A percentile compares a stretch with the other conserved stretches of the same genome.
Evolutionary conservation across 2,113 vertebrate genomes (phyloP).

Genomic region (Osmerus eperlanus): DNA sequence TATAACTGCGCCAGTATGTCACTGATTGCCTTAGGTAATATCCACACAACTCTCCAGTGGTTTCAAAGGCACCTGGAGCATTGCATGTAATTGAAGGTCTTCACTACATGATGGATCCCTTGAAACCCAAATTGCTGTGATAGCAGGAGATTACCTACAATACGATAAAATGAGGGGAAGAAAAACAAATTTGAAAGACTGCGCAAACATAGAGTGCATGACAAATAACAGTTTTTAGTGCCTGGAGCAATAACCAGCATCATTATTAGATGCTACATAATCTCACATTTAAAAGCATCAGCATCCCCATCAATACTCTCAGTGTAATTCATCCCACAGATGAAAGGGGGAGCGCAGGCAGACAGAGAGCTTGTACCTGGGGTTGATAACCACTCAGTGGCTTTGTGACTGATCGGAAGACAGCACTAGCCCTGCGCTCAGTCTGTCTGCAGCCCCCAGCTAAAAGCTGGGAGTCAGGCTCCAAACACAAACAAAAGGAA

Average conservation of each 20-base stretch:
- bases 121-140: slow-evolving; percentile 23
- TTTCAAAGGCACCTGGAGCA: slow-evolving; percentile 49
- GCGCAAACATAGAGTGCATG: slow-evolving; percentile 47
- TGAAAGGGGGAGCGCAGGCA: slow-evolving; percentile 53
- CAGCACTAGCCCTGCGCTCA: slow-evolving; percentile 47
- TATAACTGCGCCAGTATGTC: slow-evolving; percentile 47
- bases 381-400: slow-evolving; percentile 61
- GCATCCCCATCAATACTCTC: slow-evolving; percentile 62
- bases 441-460: slow-evolving; percentile 61
- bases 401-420: slow-evolving; percentile 59
- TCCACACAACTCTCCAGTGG: slow-evolving; percentile 34
- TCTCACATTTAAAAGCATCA: slow-evolving; percentile 68
- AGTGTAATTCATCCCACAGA: slow-evolving; percentile 59
- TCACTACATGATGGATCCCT: slow-evolving; percentile 38
- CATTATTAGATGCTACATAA: slow-evolving; percentile 72
- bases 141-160: slow-evolving; percentile 43
- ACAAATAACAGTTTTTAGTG: slow-evolving; percentile 57
- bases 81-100: slow-evolving; percentile 55
- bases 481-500: slow-evolving; percentile 71
- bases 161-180: slow-evolving; percentile 32
- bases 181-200: slow-evolving; percentile 7
- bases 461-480: slow-evolving; percentile 61
- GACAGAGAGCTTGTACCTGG: slow-evolving; percentile 59
- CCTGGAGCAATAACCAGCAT: slow-evolving; percentile 64
- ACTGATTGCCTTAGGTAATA: slow-evolving; percentile 40